Percentiles rank a stretch among this genome's conserved stretches.
phyloP scores from a whole-genome alignment of 2,113 vertebrate genomes.

The Prunella himalayana region DNA sequence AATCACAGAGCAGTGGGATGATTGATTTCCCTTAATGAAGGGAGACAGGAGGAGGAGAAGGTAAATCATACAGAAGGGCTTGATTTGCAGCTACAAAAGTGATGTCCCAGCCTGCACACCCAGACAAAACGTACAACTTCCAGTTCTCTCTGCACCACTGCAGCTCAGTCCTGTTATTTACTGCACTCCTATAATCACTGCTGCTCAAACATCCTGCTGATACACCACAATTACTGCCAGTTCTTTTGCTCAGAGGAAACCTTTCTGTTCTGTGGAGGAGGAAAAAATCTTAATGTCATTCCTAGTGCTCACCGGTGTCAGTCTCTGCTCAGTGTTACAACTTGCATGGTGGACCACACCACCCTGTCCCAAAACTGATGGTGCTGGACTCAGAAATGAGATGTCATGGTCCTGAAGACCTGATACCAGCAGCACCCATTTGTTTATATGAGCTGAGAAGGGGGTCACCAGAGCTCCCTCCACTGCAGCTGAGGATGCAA shows the following conservation, averaged over 20 bases:
- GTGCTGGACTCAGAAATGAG: not conserved
- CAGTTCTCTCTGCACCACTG: not conserved
- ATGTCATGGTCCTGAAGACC: not conserved
- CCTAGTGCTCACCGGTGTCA: not conserved
- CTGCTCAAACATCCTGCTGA: not conserved
- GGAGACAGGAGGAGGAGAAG: not conserved
- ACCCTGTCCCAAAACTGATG: not conserved
- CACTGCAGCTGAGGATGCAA: not conserved
- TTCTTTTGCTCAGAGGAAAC: not conserved
- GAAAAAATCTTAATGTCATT: not conserved
- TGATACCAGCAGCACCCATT: not conserved
- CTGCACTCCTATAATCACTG: not conserved
- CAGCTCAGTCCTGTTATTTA: not conserved
- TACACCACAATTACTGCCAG: not conserved
- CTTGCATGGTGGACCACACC: not conserved
- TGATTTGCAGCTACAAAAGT: not conserved
- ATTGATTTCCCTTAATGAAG: slow-evolving; percentile 19
- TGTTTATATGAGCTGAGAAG: not conserved
- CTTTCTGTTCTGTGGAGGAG: not conserved
- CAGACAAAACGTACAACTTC: not conserved
- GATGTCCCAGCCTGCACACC: not conserved
- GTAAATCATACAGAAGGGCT: slow-evolving; percentile 7
- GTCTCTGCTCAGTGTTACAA: not conserved
- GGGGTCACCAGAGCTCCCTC: not conserved
- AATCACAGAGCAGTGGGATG: not conserved